Conservation (phyloP, 2,113 vertebrate species). For the Cynoglossus semilaevis region DNA sequence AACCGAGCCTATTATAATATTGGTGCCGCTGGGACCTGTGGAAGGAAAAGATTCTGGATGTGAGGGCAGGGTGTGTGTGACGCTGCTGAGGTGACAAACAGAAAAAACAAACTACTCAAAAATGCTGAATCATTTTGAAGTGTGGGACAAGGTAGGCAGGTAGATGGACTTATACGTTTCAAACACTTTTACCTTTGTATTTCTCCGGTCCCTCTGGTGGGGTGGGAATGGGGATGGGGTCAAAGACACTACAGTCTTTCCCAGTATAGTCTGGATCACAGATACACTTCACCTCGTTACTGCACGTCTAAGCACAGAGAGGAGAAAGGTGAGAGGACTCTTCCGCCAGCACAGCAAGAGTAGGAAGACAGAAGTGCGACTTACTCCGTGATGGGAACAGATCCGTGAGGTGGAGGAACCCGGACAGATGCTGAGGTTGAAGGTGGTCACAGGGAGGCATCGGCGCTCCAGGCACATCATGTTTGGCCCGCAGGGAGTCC, state of each 20-base stretch:
- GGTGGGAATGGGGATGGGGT: constrained; percentile 86
- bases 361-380: constrained; percentile 5
- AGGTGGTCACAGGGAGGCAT: constrained; percentile 86
- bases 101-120: too few relatives aligned
- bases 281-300: constrained; percentile 94
- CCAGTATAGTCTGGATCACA: constrained; percentile 92
- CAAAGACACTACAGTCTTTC: constrained; percentile 92
- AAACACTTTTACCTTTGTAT: constrained; percentile 77
- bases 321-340: not conserved
- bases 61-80: not conserved
- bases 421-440: constrained; percentile 94
- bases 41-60: constrained; percentile 33
- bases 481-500: constrained; percentile 91
- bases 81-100: too few relatives aligned
- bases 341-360: not conserved
- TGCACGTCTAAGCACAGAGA: constrained; percentile 82
- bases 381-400: constrained; percentile 93
- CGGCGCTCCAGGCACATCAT: constrained; percentile 94
- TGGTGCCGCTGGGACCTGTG: constrained; percentile 97
- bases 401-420: constrained; percentile 80
- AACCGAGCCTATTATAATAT: constrained; percentile 98
- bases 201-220: constrained; percentile 81
- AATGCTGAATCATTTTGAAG: too few relatives aligned
- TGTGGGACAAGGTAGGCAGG: too few relatives aligned
- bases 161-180: too few relatives aligned